A percentile compares a stretch with the other conserved stretches of the same genome.
Conservation (phyloP, 2,888 invertebrate genomes). For the Auanema freiburgensis region DNA sequence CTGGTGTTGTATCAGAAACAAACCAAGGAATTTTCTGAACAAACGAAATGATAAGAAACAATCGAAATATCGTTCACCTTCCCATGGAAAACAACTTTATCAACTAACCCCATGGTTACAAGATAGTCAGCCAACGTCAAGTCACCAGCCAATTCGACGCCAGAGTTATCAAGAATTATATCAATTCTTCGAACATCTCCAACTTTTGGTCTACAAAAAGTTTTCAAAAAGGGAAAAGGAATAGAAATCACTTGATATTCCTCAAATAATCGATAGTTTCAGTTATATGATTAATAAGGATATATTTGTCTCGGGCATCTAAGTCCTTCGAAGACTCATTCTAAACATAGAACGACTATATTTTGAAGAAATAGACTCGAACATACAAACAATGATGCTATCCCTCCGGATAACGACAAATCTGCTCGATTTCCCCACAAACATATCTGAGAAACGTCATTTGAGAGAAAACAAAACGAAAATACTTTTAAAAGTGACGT, state of each 20-base stretch:
- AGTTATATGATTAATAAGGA: conserved; percentile 14
- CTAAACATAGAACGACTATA: conserved; percentile 7
- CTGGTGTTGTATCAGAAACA: conserved; percentile 81
- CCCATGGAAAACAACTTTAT: conserved; percentile 54
- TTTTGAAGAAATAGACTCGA: background rate
- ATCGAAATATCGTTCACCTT: conserved; percentile 33
- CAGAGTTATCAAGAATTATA: conserved; percentile 86
- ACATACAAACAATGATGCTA: conserved; percentile 24
- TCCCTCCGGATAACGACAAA: conserved; percentile 80
- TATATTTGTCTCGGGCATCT: conserved; percentile 22
- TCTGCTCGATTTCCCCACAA: conserved; percentile 96
- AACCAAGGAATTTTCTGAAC: conserved; percentile 88
- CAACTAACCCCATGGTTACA: conserved; percentile 67
- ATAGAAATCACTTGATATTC: background rate
- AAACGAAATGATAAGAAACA: background rate
- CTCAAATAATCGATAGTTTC: background rate
- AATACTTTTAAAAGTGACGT: too few relatives aligned
- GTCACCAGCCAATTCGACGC: conserved; percentile 88
- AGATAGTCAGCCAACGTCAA: conserved; percentile 83
- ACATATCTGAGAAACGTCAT: conserved; percentile 66
- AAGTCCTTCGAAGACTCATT: conserved; percentile 22
- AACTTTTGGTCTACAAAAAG: conserved; percentile 1
- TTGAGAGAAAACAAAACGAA: too few relatives aligned
- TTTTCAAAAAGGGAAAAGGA: background rate
- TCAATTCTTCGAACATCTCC: conserved; percentile 47